phyloP scores from a whole-genome alignment of 2,113 vertebrate species.

The Dromiciops gliroides region DNA sequence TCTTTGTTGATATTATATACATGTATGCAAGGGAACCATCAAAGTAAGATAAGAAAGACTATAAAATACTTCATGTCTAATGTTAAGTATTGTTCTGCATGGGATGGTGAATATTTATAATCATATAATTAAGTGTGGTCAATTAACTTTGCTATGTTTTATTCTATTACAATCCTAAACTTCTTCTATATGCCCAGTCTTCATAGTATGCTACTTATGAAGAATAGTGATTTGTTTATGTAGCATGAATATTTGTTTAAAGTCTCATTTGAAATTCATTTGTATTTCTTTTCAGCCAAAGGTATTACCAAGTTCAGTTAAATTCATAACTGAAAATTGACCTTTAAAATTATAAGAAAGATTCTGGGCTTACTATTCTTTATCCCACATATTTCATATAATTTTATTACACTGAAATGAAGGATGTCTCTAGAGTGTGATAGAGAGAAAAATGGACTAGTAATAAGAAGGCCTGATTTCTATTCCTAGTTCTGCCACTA shows the following conservation, averaged over 20 bases:
- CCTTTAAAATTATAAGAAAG: slow-evolving; percentile 22
- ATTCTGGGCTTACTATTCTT: background rate
- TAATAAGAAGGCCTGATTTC: background rate
- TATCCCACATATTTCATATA: background rate
- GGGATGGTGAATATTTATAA: background rate
- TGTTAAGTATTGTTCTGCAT: background rate
- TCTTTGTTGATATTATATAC: no score
- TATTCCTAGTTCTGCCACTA: background rate
- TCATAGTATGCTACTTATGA: slow-evolving; percentile 10
- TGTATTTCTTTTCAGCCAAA: slow-evolving; percentile 27
- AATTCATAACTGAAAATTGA: slow-evolving; percentile 11
- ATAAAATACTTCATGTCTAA: background rate
- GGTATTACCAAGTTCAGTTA: slow-evolving; percentile 8
- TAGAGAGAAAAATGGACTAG: background rate
- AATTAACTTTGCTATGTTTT: background rate
- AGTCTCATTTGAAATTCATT: background rate
- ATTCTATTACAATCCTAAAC: background rate
- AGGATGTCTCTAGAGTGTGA: background rate
- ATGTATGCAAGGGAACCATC: no score
- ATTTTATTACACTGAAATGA: background rate
- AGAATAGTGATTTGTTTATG: background rate
- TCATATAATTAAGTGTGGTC: background rate
- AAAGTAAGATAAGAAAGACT: background rate
- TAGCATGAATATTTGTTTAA: background rate
- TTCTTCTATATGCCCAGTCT: background rate